Percentiles rank a stretch among this genome's conserved stretches.
Evolutionary conservation across 2,888 invertebrate genomes (phyloP).

Genomic region (Rhodophaea formosa): DNA sequence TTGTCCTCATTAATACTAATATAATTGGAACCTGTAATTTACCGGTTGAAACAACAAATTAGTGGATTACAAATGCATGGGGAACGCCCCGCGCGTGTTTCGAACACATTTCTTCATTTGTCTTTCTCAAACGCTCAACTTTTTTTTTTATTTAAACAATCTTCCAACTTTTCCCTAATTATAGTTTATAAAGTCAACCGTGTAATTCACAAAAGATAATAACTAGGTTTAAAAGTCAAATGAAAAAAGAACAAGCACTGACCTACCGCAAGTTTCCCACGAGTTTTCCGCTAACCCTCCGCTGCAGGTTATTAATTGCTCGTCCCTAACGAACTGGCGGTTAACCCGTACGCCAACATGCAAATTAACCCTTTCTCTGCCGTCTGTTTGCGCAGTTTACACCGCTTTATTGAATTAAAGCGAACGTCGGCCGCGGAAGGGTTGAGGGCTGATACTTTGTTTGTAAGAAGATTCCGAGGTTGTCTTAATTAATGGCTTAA

Average conservation of each 20-base stretch:
- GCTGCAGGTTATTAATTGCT: constrained; percentile 60
- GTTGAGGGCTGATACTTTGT: constrained; percentile 72
- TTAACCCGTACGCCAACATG: constrained; percentile 76
- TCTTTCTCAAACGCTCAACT: constrained; percentile 55
- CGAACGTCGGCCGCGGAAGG: constrained; percentile 57
- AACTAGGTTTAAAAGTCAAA: constrained; percentile 19
- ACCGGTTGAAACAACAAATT: constrained; percentile 75
- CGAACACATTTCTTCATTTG: constrained; percentile 70
- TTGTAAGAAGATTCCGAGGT: constrained; percentile 68
- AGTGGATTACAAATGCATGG: constrained; percentile 76
- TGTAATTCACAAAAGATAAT: constrained; percentile 15
- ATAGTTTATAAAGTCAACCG: constrained; percentile 46
- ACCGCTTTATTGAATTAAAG: constrained; percentile 77
- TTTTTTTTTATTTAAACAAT: constrained; percentile 44
- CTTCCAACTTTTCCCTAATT: constrained; percentile 57
- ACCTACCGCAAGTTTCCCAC: constrained; percentile 75
- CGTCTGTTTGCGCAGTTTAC: constrained; percentile 70
- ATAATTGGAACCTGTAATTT: constrained; percentile 75
- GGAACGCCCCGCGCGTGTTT: constrained; percentile 64
- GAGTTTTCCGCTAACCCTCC: constrained; percentile 60
- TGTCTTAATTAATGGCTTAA: constrained; percentile 71
- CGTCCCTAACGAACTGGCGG: constrained; percentile 76
- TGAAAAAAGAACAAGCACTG: constrained; percentile 42
- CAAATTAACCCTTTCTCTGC: constrained; percentile 79
- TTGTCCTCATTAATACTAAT: constrained; percentile 73